phyloP scores from a whole-genome alignment of 2,113 vertebrate genomes.

The Procavia capensis region DNA sequence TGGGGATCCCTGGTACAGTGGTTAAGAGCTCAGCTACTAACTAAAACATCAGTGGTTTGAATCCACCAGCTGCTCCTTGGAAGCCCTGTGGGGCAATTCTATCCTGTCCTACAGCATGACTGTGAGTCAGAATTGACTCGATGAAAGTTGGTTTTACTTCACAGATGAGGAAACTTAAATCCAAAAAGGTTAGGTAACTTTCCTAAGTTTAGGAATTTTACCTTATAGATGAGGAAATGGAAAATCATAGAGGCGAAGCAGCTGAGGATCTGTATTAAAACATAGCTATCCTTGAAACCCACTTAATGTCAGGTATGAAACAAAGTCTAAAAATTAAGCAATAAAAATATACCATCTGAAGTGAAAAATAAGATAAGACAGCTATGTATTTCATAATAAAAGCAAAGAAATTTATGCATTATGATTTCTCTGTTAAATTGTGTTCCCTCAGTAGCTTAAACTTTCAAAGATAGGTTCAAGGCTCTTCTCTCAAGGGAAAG shows the following conservation, averaged over 20 bases:
- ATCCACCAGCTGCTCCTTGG: too few relatives aligned
- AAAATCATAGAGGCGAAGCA: background rate
- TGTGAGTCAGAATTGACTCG: too few relatives aligned
- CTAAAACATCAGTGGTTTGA: too few relatives aligned
- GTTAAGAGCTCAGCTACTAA: too few relatives aligned
- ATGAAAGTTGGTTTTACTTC: too few relatives aligned
- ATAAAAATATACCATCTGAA: constrained; percentile 24
- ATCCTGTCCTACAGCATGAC: too few relatives aligned
- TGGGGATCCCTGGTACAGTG: too few relatives aligned
- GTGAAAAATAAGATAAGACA: constrained; percentile 48
- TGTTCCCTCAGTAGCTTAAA: background rate
- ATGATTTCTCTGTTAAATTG: constrained; percentile 58
- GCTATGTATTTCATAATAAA: background rate
- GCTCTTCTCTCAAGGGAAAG: background rate
- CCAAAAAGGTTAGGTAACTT: background rate
- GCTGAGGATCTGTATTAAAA: constrained; percentile 5
- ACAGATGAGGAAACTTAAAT: constrained; percentile 34
- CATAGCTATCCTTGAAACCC: background rate
- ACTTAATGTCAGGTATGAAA: background rate
- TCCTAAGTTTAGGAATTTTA: background rate
- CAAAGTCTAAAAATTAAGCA: constrained; percentile 2
- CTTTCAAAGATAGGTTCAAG: background rate
- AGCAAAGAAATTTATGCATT: constrained; percentile 33
- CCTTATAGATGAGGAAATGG: constrained; percentile 14
- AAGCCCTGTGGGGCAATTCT: too few relatives aligned